phyloP scores from a whole-genome alignment of 2,113 vertebrate species.

The Parus major region DNA sequence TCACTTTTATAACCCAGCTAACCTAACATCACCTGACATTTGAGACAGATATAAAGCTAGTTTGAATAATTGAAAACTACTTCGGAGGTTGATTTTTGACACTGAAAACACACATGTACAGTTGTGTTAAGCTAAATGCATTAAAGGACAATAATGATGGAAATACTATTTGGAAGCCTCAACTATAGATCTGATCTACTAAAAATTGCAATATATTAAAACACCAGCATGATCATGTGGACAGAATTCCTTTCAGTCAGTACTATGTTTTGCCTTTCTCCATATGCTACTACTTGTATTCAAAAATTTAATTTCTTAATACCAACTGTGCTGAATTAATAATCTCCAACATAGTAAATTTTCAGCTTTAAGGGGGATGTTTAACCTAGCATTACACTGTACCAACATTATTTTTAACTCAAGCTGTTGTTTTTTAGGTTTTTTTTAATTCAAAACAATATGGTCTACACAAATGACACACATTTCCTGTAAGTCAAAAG shows the following conservation, averaged over 20 bases:
- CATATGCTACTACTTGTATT: conserved; percentile 17
- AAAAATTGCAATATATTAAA: background rate
- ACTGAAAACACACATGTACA: background rate
- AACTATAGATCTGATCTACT: background rate
- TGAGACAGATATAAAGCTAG: background rate
- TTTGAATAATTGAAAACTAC: background rate
- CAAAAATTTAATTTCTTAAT: conserved; percentile 14
- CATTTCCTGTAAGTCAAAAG: background rate
- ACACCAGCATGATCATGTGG: background rate
- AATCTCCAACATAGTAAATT: background rate
- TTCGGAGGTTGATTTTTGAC: background rate
- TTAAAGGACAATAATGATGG: background rate
- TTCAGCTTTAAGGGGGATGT: background rate
- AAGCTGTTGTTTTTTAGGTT: background rate
- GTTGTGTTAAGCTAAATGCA: background rate
- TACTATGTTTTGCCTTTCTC: background rate
- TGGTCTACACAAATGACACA: background rate
- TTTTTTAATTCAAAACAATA: background rate
- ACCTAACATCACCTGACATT: background rate
- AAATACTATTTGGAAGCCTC: background rate
- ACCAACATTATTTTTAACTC: conserved; percentile 3
- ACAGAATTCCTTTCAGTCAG: background rate
- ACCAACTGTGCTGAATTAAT: conserved; percentile 16
- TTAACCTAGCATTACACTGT: background rate
- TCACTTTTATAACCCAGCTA: background rate